Base-by-base conservation (phyloP, 2,797 vertebrate genomes). In the Ambastaia sidthimunki region DNA sequence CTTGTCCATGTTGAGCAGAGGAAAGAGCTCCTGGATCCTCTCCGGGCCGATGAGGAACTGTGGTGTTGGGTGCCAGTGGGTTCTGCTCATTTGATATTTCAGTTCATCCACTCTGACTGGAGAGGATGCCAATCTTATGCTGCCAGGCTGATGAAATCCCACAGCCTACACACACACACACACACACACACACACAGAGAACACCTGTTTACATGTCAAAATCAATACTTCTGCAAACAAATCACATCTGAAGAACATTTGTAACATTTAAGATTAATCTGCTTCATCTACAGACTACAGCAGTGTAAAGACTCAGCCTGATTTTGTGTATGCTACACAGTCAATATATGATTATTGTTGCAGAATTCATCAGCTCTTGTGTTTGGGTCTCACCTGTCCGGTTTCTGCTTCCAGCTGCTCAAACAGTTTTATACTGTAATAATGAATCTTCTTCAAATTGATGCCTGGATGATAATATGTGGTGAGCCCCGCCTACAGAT, bases 391-490 rank as follows among this genome's bases (percentile, higher is more conserved):
- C 91, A 98, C 98, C 96, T 99, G 98, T 63, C 97, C 97, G 0
- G 98, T 99, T 86, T 99, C 97, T 74, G 95, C 94, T 92, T 99
- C 97, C 82, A 99, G 88, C 7, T 80, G 92, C 92, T 98, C 96
- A 59, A 97, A 99, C 7, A 99, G 91, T 72, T 98, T 99, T 71
- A 98, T 96, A 83, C 98, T 99, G 87, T 99, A 92, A 82, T 93
- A 95, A 90, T 99, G 98, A 84, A 99, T 94, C 90, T 96, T 97
- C 93, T 99, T 99, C 55, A 99, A 80, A 86, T 99, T 99, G 91
- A 99, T 99, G 83, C 98, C 98, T 82, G 98, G 97, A 85, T 99
- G 96, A 90, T 98, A 99, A 80, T 98, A 99, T 21, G 98, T 95
- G 21, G 96, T 98, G 92, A 99, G 92, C 76, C 97, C 98, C 75